phyloP scores from a whole-genome alignment of 2,797 vertebrate genomes.

The Ptychobarbus kaznakovi region DNA sequence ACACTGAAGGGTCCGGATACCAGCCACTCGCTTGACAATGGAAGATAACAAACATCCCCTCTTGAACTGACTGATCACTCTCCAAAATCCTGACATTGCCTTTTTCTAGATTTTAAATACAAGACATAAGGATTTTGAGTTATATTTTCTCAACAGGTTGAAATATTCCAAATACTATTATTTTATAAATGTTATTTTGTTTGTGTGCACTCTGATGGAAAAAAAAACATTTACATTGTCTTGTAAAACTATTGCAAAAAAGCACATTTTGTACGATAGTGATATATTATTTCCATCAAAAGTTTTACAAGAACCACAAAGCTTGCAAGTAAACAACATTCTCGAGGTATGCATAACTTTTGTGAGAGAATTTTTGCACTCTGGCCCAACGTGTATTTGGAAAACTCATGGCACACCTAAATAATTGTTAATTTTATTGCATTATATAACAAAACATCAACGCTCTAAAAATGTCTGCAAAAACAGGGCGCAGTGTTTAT shows the following conservation, averaged over 20 bases:
- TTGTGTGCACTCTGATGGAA: background rate
- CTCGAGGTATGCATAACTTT: too few species aligned
- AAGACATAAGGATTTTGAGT: background rate
- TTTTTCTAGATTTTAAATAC: slow-evolving; percentile 74
- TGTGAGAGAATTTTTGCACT: too few species aligned
- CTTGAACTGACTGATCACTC: slow-evolving; percentile 68
- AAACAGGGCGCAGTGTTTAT: background rate
- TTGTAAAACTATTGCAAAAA: too few species aligned
- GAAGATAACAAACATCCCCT: slow-evolving; percentile 76
- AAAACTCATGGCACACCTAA: background rate
- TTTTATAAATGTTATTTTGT: background rate
- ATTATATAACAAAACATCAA: background rate
- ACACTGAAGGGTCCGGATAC: slow-evolving; percentile 79
- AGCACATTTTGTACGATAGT: too few species aligned
- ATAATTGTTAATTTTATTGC: background rate
- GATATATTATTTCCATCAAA: too few species aligned
- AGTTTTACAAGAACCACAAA: too few species aligned
- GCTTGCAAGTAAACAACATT: too few species aligned
- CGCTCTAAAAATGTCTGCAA: background rate
- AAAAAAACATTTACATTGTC: too few species aligned
- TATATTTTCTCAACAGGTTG: background rate
- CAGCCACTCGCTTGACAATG: slow-evolving; percentile 83
- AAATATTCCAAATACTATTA: background rate
- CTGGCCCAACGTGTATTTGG: background rate
- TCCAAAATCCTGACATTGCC: slow-evolving; percentile 78